Evolutionary conservation across 2,888 invertebrate species (phyloP), one percentile per base, ranked within the genome.

Genomic region (Calliopum simillimum): DNA sequence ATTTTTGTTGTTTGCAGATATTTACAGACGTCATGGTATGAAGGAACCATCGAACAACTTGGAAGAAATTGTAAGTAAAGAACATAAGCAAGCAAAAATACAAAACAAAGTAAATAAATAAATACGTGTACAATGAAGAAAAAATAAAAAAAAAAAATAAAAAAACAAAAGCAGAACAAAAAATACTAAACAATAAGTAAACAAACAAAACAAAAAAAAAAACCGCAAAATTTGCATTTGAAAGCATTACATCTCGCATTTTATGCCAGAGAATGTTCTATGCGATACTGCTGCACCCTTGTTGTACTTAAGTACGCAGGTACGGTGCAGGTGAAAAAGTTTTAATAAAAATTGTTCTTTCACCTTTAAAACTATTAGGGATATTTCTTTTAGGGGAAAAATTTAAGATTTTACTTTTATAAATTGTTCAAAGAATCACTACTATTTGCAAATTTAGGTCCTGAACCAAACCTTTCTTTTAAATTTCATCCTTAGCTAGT

Each of bases 1-100:
- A 59, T 64, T 21, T 70, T 69, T 41, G 46, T 21, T 68, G n/a
- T 69, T 75, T 75, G 43, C 74, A 76, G 76, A 74, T 71, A 69
- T 67, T 69, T 74, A 75, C n/a, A n/a, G n/a, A n/a, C 77, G 77
- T 72, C 76, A 77, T 77, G 77, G 77, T 76, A 77, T 77, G 77
- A 77, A 77, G 77, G 77, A 77, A 71, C 77, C 77, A 74, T 74
- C 77, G 74, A 76, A 75, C 74, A 77, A 76, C 71, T 77, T 76
- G 74, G 76, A 77, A 73, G 77, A 76, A 74, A 76, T 77, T 77
- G 77, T 77, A 75, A 77, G 77, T 77, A 70, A 13, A 25, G 21
- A 14, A 58, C 12, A 25, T 44, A 19, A 65, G 19, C 13, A 19
- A 46, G 23, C 2, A 46, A 46, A 63, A 63, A 47, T 14, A 14